Evolutionary conservation across 2,113 vertebrate genomes (phyloP).

Genomic region (Dolichotis patagonum): DNA sequence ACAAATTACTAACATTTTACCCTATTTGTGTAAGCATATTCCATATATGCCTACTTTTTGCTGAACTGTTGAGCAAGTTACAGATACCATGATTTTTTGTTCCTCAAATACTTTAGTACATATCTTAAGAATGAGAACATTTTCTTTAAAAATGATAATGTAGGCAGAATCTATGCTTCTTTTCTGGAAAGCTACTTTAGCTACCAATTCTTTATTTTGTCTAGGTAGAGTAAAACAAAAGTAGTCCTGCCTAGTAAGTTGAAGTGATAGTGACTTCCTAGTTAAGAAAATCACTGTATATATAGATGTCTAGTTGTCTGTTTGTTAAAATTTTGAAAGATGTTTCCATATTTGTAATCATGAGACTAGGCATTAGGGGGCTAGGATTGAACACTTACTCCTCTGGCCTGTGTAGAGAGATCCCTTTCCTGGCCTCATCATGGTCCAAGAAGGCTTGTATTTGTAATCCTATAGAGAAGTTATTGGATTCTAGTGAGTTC

Average conservation of each 20-base stretch:
- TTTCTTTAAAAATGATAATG: background rate
- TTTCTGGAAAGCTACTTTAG: background rate
- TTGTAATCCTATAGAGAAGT: no score
- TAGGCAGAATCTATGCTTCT: background rate
- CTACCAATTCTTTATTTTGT: conserved; percentile 5
- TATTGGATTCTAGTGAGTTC: no score
- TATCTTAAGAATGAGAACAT: no score
- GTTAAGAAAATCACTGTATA: background rate
- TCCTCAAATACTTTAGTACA: no score
- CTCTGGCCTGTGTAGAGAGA: background rate
- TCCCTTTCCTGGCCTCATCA: no score
- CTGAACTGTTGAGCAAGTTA: no score
- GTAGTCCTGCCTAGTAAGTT: background rate
- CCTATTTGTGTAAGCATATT: no score
- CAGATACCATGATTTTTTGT: no score
- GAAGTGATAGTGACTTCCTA: background rate
- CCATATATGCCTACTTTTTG: no score
- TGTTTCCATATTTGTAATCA: conserved; percentile 26
- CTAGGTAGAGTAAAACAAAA: background rate
- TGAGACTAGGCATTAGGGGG: background rate
- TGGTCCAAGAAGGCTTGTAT: no score
- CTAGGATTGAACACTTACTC: conserved; percentile 21
- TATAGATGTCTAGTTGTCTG: background rate
- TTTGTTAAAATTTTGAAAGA: conserved; percentile 52
- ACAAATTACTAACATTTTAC: no score